phyloP scores from a whole-genome alignment of 2,888 invertebrate species.

The Oligia fasciuncula region DNA sequence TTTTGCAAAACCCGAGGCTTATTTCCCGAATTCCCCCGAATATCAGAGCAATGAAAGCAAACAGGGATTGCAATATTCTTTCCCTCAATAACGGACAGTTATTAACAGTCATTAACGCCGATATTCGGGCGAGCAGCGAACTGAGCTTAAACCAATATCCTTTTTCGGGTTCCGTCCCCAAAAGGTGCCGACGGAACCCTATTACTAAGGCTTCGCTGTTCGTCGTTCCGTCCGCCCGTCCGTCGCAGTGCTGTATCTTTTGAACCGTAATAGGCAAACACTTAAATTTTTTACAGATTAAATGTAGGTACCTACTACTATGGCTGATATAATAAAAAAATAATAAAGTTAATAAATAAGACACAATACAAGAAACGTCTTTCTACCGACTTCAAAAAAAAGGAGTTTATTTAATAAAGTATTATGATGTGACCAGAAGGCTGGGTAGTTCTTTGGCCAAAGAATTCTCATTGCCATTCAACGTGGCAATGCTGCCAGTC shows the following conservation, averaged over 20 bases:
- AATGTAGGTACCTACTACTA: background rate
- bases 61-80: slow-evolving; percentile 56
- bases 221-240: background rate
- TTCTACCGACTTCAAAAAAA: no score
- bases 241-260: background rate
- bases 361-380: no score
- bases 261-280: background rate
- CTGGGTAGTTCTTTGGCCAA: no score
- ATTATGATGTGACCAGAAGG: no score
- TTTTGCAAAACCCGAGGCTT: slow-evolving; percentile 28
- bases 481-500: no score
- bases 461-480: no score
- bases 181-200: background rate
- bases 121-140: slow-evolving; percentile 39
- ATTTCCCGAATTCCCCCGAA: slow-evolving; percentile 13
- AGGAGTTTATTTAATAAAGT: no score
- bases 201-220: background rate
- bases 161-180: slow-evolving; percentile 17
- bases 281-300: background rate
- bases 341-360: background rate
- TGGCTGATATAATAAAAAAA: background rate
- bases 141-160: slow-evolving; percentile 50
- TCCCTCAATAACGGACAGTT: slow-evolving; percentile 52
- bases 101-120: slow-evolving; percentile 52
- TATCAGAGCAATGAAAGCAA: slow-evolving; percentile 47